phyloP scores from a whole-genome alignment of 2,113 vertebrate species.

The Etheostoma spectabile region DNA sequence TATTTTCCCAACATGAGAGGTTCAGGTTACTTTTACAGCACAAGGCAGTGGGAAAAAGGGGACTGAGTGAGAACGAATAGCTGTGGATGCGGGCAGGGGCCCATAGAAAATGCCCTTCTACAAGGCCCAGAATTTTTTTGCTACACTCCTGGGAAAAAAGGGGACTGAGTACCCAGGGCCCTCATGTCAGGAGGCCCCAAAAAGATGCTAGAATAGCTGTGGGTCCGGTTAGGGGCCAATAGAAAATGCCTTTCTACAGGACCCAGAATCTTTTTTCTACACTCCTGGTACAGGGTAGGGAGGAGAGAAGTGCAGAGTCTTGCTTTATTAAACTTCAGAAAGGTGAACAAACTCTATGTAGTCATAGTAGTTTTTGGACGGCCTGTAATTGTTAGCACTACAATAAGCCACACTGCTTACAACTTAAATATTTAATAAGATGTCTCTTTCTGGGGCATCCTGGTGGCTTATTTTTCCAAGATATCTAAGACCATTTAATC shows the following conservation, averaged over 20 bases:
- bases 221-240: no score
- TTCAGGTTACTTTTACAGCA: neutral
- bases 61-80: no score
- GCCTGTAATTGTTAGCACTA: neutral
- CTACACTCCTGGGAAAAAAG: no score
- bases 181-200: no score
- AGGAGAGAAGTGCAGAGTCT: neutral
- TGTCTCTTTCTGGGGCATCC: neutral
- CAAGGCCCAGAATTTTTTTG: no score
- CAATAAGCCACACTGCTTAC: neutral
- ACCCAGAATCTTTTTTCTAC: no score
- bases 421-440: neutral
- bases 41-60: neutral
- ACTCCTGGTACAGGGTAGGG: neutral
- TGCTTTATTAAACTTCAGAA: neutral
- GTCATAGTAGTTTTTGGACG: neutral
- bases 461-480: neutral
- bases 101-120: no score
- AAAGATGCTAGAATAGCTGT: no score
- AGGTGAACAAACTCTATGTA: neutral
- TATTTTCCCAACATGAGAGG: neutral
- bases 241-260: no score
- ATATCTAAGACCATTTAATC: neutral
- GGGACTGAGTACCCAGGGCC: no score
- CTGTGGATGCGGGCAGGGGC: no score